phyloP scores from a whole-genome alignment of 2,113 vertebrate species.

The Elephantulus edwardii region DNA sequence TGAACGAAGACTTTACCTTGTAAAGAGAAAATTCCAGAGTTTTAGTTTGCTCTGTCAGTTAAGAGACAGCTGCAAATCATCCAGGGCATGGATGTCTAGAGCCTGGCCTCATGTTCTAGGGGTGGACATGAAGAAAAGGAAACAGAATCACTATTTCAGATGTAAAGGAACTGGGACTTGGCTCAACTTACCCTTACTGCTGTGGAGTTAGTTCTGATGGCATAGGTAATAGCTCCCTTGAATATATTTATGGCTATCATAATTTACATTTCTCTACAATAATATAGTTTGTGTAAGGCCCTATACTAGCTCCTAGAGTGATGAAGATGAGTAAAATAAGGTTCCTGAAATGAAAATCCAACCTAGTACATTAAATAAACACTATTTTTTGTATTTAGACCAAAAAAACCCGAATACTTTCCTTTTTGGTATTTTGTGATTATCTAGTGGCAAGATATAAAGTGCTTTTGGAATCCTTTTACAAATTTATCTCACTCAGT shows the following conservation, averaged over 20 bases:
- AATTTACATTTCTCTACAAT: neutral
- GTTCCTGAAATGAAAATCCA: neutral
- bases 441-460: neutral
- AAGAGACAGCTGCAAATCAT: neutral
- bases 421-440: neutral
- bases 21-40: neutral
- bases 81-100: neutral
- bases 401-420: conserved; percentile 15
- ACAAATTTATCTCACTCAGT: neutral
- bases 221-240: too few species aligned
- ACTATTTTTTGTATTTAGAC: neutral
- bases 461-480: neutral
- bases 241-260: neutral
- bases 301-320: neutral
- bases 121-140: neutral
- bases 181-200: too few species aligned
- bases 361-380: conserved; percentile 6
- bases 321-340: neutral
- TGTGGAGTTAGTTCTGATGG: too few species aligned
- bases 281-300: neutral
- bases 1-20: neutral
- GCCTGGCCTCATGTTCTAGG: neutral
- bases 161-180: neutral
- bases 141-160: neutral
- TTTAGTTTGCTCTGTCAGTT: neutral